A percentile compares a stretch with the other conserved stretches of the same genome.
These are phyloP conservation scores for Montipora sp. DNA, from an alignment of 64 coral and sea anemone species.

Conservation along the genomic window DNA sequence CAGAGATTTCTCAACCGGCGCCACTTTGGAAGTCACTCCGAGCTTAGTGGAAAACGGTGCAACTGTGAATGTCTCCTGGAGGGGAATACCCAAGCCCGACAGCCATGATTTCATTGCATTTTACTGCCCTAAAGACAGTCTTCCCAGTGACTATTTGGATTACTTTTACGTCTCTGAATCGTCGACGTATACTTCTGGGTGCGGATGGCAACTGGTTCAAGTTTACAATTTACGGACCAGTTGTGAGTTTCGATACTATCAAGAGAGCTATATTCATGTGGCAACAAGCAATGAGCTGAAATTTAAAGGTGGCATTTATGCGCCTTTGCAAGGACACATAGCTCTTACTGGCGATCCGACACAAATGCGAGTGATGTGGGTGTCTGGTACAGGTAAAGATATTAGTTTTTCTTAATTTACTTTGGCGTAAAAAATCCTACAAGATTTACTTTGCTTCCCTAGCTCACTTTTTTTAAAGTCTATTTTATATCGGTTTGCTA, in stretches of 20 bases:
- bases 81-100: neutral
- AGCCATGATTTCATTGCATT: conserved; percentile 33
- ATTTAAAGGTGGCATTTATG: conserved; percentile 66
- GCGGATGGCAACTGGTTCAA: conserved; percentile 51
- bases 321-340: conserved; percentile 79
- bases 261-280: conserved; percentile 31
- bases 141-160: conserved; percentile 30
- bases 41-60: conserved; percentile 43
- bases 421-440: neutral
- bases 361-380: conserved; percentile 93
- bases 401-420: neutral
- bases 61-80: conserved; percentile 55
- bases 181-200: conserved; percentile 14
- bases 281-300: conserved; percentile 69
- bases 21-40: conserved; percentile 18
- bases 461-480: too few species aligned
- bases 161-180: conserved; percentile 29
- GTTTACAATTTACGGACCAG: conserved; percentile 70
- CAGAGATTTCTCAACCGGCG: neutral
- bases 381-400: conserved; percentile 78
- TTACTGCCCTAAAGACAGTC: conserved; percentile 35
- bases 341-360: conserved; percentile 83
- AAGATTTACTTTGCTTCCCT: neutral
- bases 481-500: too few species aligned
- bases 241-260: conserved; percentile 91